Conservation (phyloP, 1,140 invertebrate genomes). For the Hyles vespertilio region DNA sequence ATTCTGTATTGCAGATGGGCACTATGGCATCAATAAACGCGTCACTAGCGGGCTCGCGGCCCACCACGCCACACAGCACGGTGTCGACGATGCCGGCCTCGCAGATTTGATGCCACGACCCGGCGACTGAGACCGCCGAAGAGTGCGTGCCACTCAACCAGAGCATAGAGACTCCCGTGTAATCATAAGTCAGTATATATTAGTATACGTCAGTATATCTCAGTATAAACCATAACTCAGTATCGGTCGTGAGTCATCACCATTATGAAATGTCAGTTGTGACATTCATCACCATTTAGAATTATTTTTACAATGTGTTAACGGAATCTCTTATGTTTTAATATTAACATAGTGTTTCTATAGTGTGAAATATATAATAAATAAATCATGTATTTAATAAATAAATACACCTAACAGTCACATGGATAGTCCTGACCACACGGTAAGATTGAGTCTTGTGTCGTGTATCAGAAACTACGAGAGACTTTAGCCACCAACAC, state of each 20-base stretch:
- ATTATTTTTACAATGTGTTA: background rate
- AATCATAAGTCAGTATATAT: slow-evolving; percentile 1
- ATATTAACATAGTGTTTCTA: background rate
- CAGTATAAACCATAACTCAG: too few species aligned
- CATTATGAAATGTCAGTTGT: too few species aligned
- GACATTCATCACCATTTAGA: too few species aligned
- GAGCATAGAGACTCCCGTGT: slow-evolving; percentile 36
- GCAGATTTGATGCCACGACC: slow-evolving; percentile 53
- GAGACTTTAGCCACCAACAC: background rate
- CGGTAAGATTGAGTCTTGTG: too few species aligned
- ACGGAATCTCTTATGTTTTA: background rate
- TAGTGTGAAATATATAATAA: background rate
- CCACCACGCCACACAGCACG: slow-evolving; percentile 91
- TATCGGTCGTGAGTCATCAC: too few species aligned
- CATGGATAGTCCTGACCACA: too few species aligned
- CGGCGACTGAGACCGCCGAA: background rate
- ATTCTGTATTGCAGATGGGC: slow-evolving; percentile 83
- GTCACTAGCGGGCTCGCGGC: slow-evolving; percentile 88
- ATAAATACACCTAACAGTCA: too few species aligned
- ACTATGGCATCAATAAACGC: slow-evolving; percentile 91
- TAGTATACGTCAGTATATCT: too few species aligned
- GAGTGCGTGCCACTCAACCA: background rate
- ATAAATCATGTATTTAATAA: background rate
- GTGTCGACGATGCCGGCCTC: slow-evolving; percentile 89
- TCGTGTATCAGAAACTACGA: too few species aligned